These are phyloP conservation scores for Trichosurus vulpecula DNA, from an alignment of 2,797 vertebrate genomes.

Conservation along the genomic window DNA sequence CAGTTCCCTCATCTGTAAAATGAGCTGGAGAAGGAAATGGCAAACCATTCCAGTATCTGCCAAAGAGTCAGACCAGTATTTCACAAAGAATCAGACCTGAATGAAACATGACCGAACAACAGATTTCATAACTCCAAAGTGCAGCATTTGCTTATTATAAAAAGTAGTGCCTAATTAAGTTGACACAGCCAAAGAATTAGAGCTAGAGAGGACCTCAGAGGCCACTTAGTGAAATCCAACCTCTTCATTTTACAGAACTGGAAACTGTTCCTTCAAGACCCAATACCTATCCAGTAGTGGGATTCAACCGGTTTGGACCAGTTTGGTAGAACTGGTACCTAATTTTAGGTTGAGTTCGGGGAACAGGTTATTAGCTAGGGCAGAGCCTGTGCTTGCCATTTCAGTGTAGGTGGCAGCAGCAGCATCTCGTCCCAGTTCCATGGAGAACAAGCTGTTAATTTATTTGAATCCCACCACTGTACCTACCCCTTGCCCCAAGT, in stretches of 20 bases:
- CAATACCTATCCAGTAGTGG: not conserved
- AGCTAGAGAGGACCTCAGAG: not conserved
- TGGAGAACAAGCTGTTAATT: no score
- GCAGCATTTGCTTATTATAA: not conserved
- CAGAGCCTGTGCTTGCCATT: no score
- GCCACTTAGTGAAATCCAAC: not conserved
- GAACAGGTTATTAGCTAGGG: no score
- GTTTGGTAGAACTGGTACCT: no score
- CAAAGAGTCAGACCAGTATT: no score
- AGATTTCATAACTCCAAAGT: not conserved
- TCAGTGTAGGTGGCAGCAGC: no score
- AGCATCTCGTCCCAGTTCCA: no score
- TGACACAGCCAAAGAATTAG: not conserved
- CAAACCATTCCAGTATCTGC: not conserved
- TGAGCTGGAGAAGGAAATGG: not conserved
- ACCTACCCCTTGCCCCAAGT: not conserved
- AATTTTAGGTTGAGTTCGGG: no score
- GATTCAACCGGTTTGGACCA: no score
- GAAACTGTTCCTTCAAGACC: not conserved
- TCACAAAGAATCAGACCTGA: no score
- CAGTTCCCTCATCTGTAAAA: not conserved
- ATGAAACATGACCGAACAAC: not conserved
- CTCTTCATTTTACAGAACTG: not conserved
- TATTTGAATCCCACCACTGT: no score
- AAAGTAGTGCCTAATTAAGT: not conserved